Evolutionary conservation across 2,797 vertebrate genomes (phyloP), one percentile per base, ranked within the genome.

Genomic region (Hafferia zeledoni): DNA sequence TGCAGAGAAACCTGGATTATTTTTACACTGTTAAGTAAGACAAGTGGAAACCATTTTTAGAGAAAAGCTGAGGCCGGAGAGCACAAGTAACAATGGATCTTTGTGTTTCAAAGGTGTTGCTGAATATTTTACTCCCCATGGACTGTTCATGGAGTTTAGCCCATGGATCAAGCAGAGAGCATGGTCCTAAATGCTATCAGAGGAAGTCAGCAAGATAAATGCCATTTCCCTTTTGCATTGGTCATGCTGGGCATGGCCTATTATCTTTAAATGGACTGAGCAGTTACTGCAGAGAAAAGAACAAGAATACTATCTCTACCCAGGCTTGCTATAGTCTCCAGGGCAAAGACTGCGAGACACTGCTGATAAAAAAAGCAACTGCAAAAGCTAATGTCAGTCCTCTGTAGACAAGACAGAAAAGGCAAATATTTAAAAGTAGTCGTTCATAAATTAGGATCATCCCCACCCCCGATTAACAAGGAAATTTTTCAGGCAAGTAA

Each of bases 201-300:
- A 91, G 74, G 87, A 97, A 91, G 72, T 37, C 59, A 88, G 72
- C 24, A 88, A 82, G 91, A 92, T 82, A 96, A 92, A 96, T 91
- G 63, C 5, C 6, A 2, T 86, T 91, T 89, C 81, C 39, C 30
- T 79, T 93, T 92, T 93, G 53, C 63, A 88, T 63, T 94, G 94
- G 91, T 88, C 92, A 83, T 93, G 86, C 78, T 93, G 87, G 83
- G 67, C 67, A 97, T 25, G 74, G 69, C 70, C 76, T 81, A 88
- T 91, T 96, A 94, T 90, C 79, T 93, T 86, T 86, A 93, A 96
- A 86, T 52, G 59, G 76, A 91, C 79, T 83, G 39, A 94, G 44
- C 33, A 56, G 87, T 85, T 83, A 85, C 37, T 64, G 53, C 20
- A 88, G 61, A 91, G 84, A 81, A 89, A 94, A 91, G 89, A 95